These are phyloP conservation scores for Drosophila tripunctata DNA, from an alignment of 2,888 invertebrate species.

Conservation along the genomic window DNA sequence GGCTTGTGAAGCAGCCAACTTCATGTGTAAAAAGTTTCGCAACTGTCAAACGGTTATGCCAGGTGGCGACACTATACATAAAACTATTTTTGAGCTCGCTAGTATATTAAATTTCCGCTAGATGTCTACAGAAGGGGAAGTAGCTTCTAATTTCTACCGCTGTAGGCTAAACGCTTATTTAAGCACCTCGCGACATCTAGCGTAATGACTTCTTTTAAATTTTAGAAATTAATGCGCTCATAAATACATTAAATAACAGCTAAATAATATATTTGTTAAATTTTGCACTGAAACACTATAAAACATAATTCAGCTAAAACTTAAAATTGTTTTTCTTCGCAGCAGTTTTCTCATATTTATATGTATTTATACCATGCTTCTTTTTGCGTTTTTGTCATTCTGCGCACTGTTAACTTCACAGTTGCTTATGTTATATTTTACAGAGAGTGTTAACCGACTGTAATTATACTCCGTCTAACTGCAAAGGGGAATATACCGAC, in stretches of 20 bases:
- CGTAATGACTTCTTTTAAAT: neutral
- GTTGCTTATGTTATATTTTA: no score
- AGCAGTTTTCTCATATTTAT: no score
- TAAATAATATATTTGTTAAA: no score
- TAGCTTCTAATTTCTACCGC: neutral
- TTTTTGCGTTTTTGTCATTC: no score
- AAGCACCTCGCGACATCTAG: neutral
- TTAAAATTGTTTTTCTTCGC: no score
- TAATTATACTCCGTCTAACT: no score
- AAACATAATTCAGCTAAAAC: no score
- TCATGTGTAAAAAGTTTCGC: neutral
- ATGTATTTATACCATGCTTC: no score
- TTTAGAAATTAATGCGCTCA: neutral
- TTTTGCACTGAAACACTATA: no score
- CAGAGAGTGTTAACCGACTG: no score
- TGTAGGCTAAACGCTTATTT: neutral
- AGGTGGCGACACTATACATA: neutral
- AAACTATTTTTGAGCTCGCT: neutral
- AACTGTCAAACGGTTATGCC: neutral
- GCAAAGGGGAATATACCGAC: no score
- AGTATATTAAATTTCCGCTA: neutral
- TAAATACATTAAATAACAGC: neutral
- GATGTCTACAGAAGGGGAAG: neutral
- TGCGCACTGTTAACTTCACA: no score
- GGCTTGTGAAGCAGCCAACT: neutral